Evolutionary conservation across 2,797 vertebrate species (phyloP), one percentile per base, ranked within the genome.

Genomic region (Silurus aristotelis): DNA sequence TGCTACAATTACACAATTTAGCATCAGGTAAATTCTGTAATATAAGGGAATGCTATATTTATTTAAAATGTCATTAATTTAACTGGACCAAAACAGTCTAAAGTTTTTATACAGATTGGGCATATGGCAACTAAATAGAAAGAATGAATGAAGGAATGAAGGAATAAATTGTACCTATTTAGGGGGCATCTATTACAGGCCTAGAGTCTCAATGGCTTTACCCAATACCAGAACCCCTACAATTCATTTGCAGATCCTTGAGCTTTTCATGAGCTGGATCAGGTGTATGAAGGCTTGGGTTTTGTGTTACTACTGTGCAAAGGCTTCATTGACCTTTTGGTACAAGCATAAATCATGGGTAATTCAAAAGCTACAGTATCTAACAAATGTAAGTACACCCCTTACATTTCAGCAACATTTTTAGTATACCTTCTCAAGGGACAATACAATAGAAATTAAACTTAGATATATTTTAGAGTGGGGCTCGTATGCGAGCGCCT

Each of bases 11-110:
- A 72, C 67, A 82, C 66, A 63, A 83, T 80, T 82, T 83, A 85
- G 66, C 77, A 76, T 84, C 72, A 77, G 80, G 87, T 84, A 86
- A 87, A 70, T 70, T 25, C 80, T 82, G 68, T 73, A 83, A 85
- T 46, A 67, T 56, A 67, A 80, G 68, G 66, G 58, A 70, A 56
- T 66, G 6, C 72, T 15, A 87, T 70, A 85, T 63, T 68, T 58
- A 25, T 52, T 77, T 27, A 46, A 70, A 17, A 31, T 76, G 70
- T 86, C 38, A 61, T 61, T 78, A 61, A 43, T 14, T 13, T 61
- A 78, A n/a, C 1, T 61, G 15, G 60, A 17, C n/a, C 3, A 17
- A 17, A 64, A 80, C n/a, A 12, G 5, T 66, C 15, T 52, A 43
- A 14, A 38, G 15, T 46, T 6, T 46, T 79, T 46, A 46, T 79